These are phyloP conservation scores for Alouatta palliata DNA, from an alignment of 2,113 vertebrate species.

Conservation along the genomic window DNA sequence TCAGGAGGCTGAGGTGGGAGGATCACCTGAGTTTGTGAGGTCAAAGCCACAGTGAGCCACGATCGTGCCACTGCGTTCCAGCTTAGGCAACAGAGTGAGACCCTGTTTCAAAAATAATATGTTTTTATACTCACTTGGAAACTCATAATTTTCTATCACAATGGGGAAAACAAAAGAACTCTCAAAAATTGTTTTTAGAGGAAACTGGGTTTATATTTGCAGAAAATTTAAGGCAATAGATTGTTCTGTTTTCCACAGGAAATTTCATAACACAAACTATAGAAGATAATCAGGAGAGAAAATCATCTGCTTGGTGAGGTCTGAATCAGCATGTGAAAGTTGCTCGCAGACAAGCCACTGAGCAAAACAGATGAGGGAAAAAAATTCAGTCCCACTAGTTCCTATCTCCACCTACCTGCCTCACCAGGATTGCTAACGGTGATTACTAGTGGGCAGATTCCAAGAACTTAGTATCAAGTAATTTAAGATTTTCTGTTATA, in stretches of 20 bases:
- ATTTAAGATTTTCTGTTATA: not conserved
- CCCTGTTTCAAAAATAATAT: too few species aligned
- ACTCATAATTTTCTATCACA: not conserved
- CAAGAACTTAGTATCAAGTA: not conserved
- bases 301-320: not conserved
- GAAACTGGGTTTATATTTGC: slow-evolving; percentile 35
- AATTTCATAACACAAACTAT: slow-evolving; percentile 53
- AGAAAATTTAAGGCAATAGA: slow-evolving; percentile 1
- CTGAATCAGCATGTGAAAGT: not conserved
- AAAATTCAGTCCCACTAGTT: not conserved
- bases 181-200: slow-evolving; percentile 34
- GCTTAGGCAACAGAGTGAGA: too few species aligned
- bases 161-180: not conserved
- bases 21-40: too few species aligned
- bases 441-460: not conserved
- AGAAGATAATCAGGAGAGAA: slow-evolving; percentile 5
- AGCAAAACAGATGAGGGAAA: not conserved
- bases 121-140: not conserved
- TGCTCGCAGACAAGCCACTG: not conserved
- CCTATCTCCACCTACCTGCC: not conserved
- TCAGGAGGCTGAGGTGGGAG: too few species aligned
- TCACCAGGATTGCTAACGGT: not conserved
- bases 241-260: not conserved
- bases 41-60: too few species aligned
- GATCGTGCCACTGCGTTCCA: too few species aligned